Evolutionary conservation across 2,888 invertebrate genomes (phyloP).

Genomic region (Elgonia sp.): DNA sequence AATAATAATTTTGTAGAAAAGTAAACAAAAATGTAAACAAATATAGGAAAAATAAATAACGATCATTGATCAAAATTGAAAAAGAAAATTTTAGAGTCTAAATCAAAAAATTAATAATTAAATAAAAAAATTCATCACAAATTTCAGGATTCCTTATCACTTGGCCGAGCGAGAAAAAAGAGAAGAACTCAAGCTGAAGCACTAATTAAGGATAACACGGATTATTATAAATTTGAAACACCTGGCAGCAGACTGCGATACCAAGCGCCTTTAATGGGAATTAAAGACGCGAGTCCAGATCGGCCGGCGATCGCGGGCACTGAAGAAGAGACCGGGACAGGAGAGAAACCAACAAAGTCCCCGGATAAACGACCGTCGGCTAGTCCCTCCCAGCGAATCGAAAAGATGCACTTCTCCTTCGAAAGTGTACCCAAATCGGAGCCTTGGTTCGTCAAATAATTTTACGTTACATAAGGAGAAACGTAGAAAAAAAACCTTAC

Average conservation of each 20-base stretch:
- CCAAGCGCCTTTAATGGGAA: constrained; percentile 86
- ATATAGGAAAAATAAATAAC: too few species aligned
- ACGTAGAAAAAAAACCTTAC: constrained; percentile 31
- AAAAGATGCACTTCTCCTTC: constrained; percentile 91
- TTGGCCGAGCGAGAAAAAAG: constrained; percentile 84
- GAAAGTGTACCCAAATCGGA: constrained; percentile 92
- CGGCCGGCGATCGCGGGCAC: constrained; percentile 1
- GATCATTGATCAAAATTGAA: too few species aligned
- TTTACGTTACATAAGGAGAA: constrained; percentile 51
- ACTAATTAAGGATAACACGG: constrained; percentile 88
- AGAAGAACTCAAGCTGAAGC: constrained; percentile 89
- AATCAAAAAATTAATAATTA: neutral
- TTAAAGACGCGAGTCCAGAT: constrained; percentile 83
- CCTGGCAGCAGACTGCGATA: constrained; percentile 87
- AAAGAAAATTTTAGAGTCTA: neutral
- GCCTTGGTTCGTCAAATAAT: constrained; percentile 88
- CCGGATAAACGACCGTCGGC: constrained; percentile 83
- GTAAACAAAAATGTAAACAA: too few species aligned
- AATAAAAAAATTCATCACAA: neutral
- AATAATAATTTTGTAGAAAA: too few species aligned
- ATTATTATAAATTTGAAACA: constrained; percentile 88
- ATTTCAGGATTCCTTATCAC: constrained; percentile 81
- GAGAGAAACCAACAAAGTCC: constrained; percentile 59
- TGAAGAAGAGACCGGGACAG: constrained; percentile 80
- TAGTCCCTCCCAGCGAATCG: constrained; percentile 87